A percentile compares a stretch with the other conserved stretches of the same genome.
These are phyloP conservation scores for Ciconia boyciana DNA, from an alignment of 2,113 vertebrate species.

Conservation along the genomic window DNA sequence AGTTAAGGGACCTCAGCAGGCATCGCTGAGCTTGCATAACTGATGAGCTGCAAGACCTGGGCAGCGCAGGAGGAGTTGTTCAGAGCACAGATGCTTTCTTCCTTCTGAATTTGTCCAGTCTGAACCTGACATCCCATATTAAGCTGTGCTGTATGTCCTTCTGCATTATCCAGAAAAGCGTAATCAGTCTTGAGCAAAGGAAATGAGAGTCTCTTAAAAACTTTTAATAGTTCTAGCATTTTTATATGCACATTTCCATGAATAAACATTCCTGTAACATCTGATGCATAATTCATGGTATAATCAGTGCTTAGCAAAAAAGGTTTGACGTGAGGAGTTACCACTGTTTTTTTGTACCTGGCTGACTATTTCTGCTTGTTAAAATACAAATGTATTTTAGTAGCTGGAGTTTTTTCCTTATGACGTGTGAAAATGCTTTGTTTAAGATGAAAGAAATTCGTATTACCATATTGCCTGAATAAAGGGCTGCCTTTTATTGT, in stretches of 20 bases:
- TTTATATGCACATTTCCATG: neutral
- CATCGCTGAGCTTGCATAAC: neutral
- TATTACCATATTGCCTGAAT: constrained; percentile 1
- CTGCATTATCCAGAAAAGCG: neutral
- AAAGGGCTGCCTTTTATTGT: neutral
- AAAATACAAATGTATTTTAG: constrained; percentile 35
- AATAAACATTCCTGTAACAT: constrained; percentile 24
- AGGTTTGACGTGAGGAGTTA: neutral
- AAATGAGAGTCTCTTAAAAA: neutral
- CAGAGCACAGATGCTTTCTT: neutral
- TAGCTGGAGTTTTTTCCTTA: constrained; percentile 25
- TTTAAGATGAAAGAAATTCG: constrained; percentile 40
- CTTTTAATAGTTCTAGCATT: constrained; percentile 37
- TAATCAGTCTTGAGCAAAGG: neutral
- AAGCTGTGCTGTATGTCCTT: neutral
- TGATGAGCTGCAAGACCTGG: neutral
- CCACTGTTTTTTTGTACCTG: neutral
- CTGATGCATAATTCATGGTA: constrained; percentile 51
- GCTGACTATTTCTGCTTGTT: constrained; percentile 20
- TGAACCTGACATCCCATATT: neutral
- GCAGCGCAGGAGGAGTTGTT: neutral
- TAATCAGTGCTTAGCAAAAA: constrained; percentile 24
- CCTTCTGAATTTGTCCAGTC: neutral
- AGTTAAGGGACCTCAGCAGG: neutral
- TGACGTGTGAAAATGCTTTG: constrained; percentile 29